These are phyloP conservation scores for Drepana falcataria DNA, from an alignment of 2,888 invertebrate species.

Conservation along the genomic window DNA sequence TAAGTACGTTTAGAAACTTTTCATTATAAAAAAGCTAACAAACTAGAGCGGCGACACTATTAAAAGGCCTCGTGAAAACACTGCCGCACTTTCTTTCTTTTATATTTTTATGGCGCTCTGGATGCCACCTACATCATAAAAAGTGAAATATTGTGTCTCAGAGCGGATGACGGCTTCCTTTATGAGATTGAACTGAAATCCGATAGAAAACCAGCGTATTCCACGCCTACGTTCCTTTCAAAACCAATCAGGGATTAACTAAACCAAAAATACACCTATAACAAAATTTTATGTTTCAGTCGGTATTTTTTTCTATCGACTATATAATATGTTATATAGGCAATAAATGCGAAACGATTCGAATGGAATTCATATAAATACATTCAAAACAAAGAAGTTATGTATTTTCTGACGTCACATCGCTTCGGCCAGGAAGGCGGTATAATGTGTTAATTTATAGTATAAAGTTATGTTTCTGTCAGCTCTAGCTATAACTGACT, in stretches of 20 bases:
- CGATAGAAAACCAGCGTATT: conserved; percentile 49
- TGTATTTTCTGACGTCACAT: no score
- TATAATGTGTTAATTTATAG: no score
- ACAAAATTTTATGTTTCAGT: no score
- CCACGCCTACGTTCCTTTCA: not conserved
- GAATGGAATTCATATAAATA: no score
- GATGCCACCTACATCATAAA: conserved; percentile 71
- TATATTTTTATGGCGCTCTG: conserved; percentile 62
- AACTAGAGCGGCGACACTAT: conserved; percentile 53
- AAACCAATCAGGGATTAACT: not conserved
- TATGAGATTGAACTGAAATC: conserved; percentile 67
- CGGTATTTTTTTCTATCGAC: no score
- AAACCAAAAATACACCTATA: not conserved
- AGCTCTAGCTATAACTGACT: no score
- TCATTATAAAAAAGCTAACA: conserved; percentile 26
- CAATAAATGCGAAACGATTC: no score
- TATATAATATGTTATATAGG: no score
- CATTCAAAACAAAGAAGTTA: no score
- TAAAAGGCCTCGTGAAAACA: conserved; percentile 58
- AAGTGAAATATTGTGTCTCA: conserved; percentile 71
- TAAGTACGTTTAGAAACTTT: conserved; percentile 9
- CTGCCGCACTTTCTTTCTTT: conserved; percentile 56
- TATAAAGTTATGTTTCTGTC: no score
- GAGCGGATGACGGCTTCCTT: conserved; percentile 59
- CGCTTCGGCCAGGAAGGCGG: no score